Conservation (phyloP, 2,888 invertebrate species). For the Pammene fasciana region DNA sequence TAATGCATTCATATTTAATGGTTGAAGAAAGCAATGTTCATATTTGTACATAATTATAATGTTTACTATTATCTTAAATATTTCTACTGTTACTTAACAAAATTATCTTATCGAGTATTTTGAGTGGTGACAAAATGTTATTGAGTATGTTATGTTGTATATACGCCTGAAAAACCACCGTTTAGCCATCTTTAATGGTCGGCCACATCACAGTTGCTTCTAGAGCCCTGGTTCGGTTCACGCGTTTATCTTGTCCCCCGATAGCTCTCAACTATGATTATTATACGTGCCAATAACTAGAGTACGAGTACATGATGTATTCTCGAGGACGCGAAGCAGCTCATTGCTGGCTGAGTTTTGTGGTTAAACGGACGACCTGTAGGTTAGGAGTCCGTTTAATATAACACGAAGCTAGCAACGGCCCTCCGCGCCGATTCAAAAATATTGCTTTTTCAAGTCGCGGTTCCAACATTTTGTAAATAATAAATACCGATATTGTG, state of each 20-base stretch:
- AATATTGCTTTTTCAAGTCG: too few relatives aligned
- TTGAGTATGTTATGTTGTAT: not conserved
- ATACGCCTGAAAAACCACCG: not conserved
- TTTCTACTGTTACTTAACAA: slow-evolving; percentile 77
- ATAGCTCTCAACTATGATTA: not conserved
- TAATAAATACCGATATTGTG: too few relatives aligned
- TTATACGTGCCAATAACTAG: slow-evolving; percentile 16
- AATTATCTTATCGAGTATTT: slow-evolving; percentile 68
- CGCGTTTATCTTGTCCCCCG: slow-evolving; percentile 6
- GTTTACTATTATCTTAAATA: slow-evolving; percentile 58
- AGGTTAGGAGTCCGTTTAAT: too few relatives aligned
- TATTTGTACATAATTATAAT: slow-evolving; percentile 73
- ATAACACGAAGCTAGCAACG: too few relatives aligned
- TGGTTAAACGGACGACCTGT: too few relatives aligned
- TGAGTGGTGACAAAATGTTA: slow-evolving; percentile 60
- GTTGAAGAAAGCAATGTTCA: slow-evolving; percentile 70
- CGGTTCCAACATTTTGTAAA: too few relatives aligned
- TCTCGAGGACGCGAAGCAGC: too few relatives aligned
- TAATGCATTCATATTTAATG: slow-evolving; percentile 32
- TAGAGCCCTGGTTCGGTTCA: not conserved
- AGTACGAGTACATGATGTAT: slow-evolving; percentile 1
- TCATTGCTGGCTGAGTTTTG: too few relatives aligned
- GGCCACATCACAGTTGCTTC: not conserved
- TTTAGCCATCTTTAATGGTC: not conserved
- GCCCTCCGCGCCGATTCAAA: too few relatives aligned